Percentiles rank a stretch among this genome's conserved stretches.
These are phyloP conservation scores for Panagrolaimus sp. DNA, from an alignment of 1,140 invertebrate genomes.

Conservation along the genomic window DNA sequence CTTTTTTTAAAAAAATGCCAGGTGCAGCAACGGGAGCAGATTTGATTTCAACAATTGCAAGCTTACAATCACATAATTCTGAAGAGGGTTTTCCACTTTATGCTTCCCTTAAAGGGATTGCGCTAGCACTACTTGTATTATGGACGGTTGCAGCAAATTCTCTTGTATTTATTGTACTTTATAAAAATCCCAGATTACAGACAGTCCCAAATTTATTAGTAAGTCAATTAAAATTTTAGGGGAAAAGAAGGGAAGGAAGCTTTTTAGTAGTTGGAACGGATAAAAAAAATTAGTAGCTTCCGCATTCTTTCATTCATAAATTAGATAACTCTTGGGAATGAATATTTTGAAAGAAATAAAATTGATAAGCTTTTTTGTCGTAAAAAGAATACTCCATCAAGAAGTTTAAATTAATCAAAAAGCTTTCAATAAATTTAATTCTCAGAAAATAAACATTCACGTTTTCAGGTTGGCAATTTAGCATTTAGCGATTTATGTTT, in stretches of 20 bases:
- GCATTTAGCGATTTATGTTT: conserved; percentile 57
- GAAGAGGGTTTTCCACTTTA: conserved; percentile 26
- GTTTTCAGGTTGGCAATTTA: conserved; percentile 52
- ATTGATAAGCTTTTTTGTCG: not conserved
- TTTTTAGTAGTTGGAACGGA: not conserved
- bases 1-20: conserved; percentile 1
- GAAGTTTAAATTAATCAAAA: not conserved
- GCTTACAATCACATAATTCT: conserved; percentile 11
- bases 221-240: conserved; percentile 16
- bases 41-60: not conserved
- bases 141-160: conserved; percentile 54
- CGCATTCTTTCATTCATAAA: conserved; percentile 19
- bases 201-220: conserved; percentile 58
- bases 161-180: conserved; percentile 55
- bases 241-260: not conserved
- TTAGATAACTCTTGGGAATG: too few relatives aligned
- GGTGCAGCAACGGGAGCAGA: not conserved
- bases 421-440: conserved; percentile 2
- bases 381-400: not conserved
- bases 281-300: not conserved
- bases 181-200: conserved; percentile 57
- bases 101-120: conserved; percentile 47
- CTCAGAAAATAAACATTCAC: conserved; percentile 4
- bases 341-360: too few relatives aligned
- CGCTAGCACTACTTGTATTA: conserved; percentile 49